Percentiles rank a stretch among this genome's conserved stretches.
Evolutionary conservation across 2,888 invertebrate genomes (phyloP).

Genomic region (Stenodera caucasica): DNA sequence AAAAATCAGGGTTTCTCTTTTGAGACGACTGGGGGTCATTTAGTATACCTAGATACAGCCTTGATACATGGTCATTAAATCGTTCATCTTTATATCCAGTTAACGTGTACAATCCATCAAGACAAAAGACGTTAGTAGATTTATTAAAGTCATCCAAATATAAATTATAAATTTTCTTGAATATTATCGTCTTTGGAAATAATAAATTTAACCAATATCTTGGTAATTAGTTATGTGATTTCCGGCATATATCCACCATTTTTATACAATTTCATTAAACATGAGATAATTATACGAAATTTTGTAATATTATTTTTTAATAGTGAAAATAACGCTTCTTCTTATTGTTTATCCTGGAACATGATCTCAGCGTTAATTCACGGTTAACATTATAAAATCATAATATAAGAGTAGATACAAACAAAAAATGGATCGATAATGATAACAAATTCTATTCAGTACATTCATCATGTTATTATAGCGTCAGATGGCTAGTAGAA

Average conservation of each 20-base stretch:
- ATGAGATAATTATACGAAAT: too few relatives aligned
- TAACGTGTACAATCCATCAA: conserved; percentile 17
- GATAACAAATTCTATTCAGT: not conserved
- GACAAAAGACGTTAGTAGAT: conserved; percentile 13
- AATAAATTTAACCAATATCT: not conserved
- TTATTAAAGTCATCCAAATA: conserved; percentile 14
- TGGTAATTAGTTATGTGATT: too few relatives aligned
- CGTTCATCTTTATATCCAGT: conserved; percentile 14
- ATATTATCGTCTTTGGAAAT: not conserved
- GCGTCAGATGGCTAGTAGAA: not conserved
- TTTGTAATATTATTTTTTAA: too few relatives aligned
- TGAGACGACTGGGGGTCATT: too few relatives aligned
- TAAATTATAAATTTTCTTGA: not conserved
- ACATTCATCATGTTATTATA: not conserved
- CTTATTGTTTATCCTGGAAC: too few relatives aligned
- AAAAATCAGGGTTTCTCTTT: too few relatives aligned
- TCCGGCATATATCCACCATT: too few relatives aligned
- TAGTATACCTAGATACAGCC: too few relatives aligned
- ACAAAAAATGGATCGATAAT: not conserved
- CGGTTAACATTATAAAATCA: not conserved
- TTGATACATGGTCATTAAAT: conserved; percentile 14
- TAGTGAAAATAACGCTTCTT: too few relatives aligned
- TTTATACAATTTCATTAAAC: too few relatives aligned
- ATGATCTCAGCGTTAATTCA: too few relatives aligned
- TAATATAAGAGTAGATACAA: not conserved